These are phyloP conservation scores for Brenthis hecate DNA, from an alignment of 2,888 invertebrate genomes.

Conservation along the genomic window DNA sequence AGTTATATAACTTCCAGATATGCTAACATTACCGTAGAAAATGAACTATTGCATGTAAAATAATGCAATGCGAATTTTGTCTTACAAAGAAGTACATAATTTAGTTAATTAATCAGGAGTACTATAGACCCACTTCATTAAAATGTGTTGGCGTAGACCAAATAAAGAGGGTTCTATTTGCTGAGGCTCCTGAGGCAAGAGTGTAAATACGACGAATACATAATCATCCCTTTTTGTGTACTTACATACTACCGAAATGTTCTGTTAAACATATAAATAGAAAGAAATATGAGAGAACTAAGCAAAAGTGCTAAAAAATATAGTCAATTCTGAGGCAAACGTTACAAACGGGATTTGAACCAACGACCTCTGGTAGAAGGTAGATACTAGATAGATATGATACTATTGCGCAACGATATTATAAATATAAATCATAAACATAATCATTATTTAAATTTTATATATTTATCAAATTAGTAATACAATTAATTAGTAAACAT, in stretches of 20 bases:
- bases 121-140: conserved; percentile 60
- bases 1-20: neutral
- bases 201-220: conserved; percentile 32
- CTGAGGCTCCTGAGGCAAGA: conserved; percentile 51
- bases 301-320: conserved; percentile 25
- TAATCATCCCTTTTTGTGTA: conserved; percentile 25
- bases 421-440: too few species aligned
- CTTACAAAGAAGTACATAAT: conserved; percentile 29
- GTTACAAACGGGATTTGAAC: too few species aligned
- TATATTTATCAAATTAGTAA: too few species aligned
- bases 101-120: conserved; percentile 40
- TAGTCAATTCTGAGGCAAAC: too few species aligned
- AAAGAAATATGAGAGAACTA: conserved; percentile 45
- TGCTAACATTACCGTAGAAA: neutral
- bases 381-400: too few species aligned
- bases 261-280: conserved; percentile 7
- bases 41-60: neutral
- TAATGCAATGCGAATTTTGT: conserved; percentile 7
- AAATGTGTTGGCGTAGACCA: conserved; percentile 56
- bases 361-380: too few species aligned
- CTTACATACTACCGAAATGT: conserved; percentile 3
- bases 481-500: too few species aligned
- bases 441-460: too few species aligned
- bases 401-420: too few species aligned
- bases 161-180: conserved; percentile 67